Evolutionary conservation across 37 sponge, comb jelly and placozoan species (phyloP), one percentile per base, ranked within the genome.

Genomic region (Chondrilla cf. caribensis): DNA sequence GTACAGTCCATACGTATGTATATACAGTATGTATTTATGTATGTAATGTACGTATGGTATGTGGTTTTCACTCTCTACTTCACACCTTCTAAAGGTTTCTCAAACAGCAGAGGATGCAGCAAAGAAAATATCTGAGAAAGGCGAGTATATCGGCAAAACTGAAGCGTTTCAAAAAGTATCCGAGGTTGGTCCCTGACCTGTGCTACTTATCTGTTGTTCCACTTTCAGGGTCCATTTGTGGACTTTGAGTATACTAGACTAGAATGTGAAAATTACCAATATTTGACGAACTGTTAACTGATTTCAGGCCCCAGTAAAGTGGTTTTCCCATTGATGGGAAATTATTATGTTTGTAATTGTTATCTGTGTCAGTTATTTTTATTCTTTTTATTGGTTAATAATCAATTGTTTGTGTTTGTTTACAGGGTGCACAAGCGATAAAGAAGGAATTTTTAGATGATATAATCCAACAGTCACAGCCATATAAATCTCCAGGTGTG

Each of bases 361-460:
- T 44, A 43, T 18, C 9, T 6, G 51, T 14, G 6, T 47, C 11
- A 14, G 9, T 47, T 47, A 47, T 11, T 47, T 47, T 47, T 47
- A 47, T 47, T 47, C 51, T 14, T n/a, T n/a, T n/a, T n/a, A n/a
- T n/a, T n/a, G n/a, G n/a, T n/a, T n/a, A n/a, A n/a, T n/a, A n/a
- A n/a, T n/a, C n/a, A n/a, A n/a, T n/a, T n/a, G n/a, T n/a, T n/a
- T n/a, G n/a, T n/a, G n/a, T n/a, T 41, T 60, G 32, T 57, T 36
- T 8, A 0, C 29, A 91, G 87, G 90, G 94, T 77, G 94, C 81
- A 37, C 71, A 77, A 19, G 57, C 65, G 7, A 86, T 93, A 15
- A 89, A 89, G 47, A 88, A 89, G 65, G 94, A 93, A 24, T 43
- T 93, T 35, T 38, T 93, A 2, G 94, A 93, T 79, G 94, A 93